These are phyloP conservation scores for Drosophila paramelanica DNA, from an alignment of 2,888 invertebrate species.

Conservation along the genomic window DNA sequence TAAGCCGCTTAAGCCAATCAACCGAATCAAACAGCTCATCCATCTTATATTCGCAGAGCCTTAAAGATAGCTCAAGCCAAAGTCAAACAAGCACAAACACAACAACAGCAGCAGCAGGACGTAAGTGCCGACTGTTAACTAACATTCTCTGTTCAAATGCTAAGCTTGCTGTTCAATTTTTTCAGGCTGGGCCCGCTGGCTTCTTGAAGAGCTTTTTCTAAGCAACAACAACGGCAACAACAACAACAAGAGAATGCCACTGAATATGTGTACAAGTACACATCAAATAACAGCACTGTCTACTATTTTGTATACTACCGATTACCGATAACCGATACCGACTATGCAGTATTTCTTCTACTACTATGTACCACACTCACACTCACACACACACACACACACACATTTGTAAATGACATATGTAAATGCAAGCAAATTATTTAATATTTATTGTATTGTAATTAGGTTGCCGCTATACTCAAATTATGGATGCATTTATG, in stretches of 20 bases:
- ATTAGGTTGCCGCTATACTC: slow-evolving; percentile 79
- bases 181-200: slow-evolving; percentile 95
- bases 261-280: slow-evolving; percentile 45
- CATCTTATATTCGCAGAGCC: slow-evolving; percentile 86
- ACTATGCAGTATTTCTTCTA: slow-evolving; percentile 71
- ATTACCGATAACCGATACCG: slow-evolving; percentile 68
- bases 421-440: slow-evolving; percentile 73
- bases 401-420: slow-evolving; percentile 77
- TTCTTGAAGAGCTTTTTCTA: slow-evolving; percentile 98
- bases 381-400: slow-evolving; percentile 37
- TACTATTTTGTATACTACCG: slow-evolving; percentile 78
- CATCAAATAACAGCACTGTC: slow-evolving; percentile 69
- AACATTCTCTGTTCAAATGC: not conserved
- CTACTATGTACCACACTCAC: slow-evolving; percentile 58
- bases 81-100: slow-evolving; percentile 92
- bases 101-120: slow-evolving; percentile 90
- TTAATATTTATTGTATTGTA: slow-evolving; percentile 75
- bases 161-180: slow-evolving; percentile 3
- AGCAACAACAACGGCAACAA: slow-evolving; percentile 71
- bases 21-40: not conserved
- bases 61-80: slow-evolving; percentile 96
- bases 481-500: slow-evolving; percentile 76
- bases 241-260: slow-evolving; percentile 16
- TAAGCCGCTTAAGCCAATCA: not conserved
- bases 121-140: slow-evolving; percentile 63